Evolutionary conservation across 92 coral and sea anemone species (phyloP).

Genomic region (Bergia puertoricense): DNA sequence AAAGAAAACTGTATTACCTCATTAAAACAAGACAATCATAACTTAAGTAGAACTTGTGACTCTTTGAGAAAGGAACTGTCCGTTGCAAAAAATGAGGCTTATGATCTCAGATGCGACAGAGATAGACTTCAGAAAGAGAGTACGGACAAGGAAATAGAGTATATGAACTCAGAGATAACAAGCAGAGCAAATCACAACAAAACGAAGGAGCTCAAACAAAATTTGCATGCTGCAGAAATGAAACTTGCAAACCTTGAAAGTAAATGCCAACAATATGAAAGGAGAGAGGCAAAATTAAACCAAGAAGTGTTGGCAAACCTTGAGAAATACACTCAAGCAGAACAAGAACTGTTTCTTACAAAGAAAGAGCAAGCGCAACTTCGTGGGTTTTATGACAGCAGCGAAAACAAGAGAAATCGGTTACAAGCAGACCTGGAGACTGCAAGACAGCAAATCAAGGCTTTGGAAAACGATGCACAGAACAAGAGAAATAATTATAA

Average conservation of each 20-base stretch:
- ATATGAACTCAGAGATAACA: conserved; percentile 68
- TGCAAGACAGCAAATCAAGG: conserved; percentile 47
- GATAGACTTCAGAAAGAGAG: conserved; percentile 76
- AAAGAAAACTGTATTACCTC: conserved; percentile 67
- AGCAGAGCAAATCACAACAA: conserved; percentile 57
- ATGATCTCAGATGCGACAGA: conserved; percentile 77
- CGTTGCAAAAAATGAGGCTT: conserved; percentile 65
- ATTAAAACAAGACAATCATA: conserved; percentile 62
- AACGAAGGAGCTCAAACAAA: conserved; percentile 57
- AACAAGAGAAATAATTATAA: not conserved
- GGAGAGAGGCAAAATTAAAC: conserved; percentile 63
- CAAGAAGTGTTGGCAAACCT: conserved; percentile 67
- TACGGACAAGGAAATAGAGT: conserved; percentile 80
- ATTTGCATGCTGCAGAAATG: conserved; percentile 52
- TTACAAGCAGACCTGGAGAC: conserved; percentile 57
- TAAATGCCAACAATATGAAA: conserved; percentile 57
- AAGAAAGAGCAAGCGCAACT: conserved; percentile 74
- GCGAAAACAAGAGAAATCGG: conserved; percentile 62
- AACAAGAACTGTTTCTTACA: conserved; percentile 70
- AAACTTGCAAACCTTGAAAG: conserved; percentile 58
- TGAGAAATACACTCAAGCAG: conserved; percentile 78
- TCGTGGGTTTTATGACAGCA: conserved; percentile 75
- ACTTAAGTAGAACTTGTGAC: conserved; percentile 56
- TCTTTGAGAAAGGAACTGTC: conserved; percentile 68
- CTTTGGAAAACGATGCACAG: conserved; percentile 56